A percentile compares a stretch with the other conserved stretches of the same genome.
Evolutionary conservation across 2,113 vertebrate species (phyloP).

Genomic region (Pandion haliaetus): DNA sequence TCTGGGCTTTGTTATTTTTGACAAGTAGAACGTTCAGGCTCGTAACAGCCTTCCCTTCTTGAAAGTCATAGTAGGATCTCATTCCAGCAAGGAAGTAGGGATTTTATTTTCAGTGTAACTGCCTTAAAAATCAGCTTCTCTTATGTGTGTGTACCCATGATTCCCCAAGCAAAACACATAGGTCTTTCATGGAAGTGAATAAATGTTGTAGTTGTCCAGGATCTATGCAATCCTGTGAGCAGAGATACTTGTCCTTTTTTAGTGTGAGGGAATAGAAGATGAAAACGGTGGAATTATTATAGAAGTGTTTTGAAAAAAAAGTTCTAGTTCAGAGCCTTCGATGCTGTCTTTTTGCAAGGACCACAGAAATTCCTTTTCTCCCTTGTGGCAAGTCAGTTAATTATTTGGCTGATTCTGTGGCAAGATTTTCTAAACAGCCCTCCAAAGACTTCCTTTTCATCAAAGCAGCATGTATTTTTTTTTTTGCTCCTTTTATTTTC

Average conservation of each 20-base stretch:
- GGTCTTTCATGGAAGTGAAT: neutral
- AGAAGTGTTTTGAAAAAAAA: neutral
- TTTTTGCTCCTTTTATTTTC: neutral
- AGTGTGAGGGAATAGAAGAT: neutral
- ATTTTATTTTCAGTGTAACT: neutral
- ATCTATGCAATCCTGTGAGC: neutral
- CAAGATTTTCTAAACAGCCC: neutral
- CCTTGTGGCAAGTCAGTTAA: neutral
- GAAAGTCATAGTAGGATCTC: neutral
- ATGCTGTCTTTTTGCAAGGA: neutral
- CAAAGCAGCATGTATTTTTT: neutral
- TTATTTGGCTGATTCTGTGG: neutral
- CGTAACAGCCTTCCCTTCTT: neutral
- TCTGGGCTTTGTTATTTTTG: neutral
- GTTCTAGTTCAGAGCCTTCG: neutral
- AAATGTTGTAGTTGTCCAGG: neutral
- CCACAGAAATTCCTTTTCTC: neutral
- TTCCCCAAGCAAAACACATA: neutral
- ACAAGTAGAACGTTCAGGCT: neutral
- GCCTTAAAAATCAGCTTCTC: neutral
- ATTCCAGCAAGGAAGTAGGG: neutral
- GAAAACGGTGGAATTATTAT: neutral
- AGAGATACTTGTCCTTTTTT: neutral
- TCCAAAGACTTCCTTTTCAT: neutral
- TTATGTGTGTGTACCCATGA: accelerated